phyloP scores from a whole-genome alignment of 2,888 invertebrate genomes.

The Amiota communis region DNA sequence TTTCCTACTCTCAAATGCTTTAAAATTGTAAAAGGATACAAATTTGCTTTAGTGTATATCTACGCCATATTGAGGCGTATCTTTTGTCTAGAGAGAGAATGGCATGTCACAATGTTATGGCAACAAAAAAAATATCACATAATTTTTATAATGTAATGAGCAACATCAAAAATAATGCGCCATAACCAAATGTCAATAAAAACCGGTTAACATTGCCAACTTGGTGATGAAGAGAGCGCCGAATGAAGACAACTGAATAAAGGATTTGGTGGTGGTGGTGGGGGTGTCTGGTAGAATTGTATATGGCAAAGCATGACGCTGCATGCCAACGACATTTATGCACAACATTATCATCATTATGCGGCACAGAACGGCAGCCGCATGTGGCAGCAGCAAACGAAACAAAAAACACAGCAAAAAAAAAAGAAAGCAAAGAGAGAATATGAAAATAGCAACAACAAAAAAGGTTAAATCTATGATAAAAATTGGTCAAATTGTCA shows the following conservation, averaged over 20 bases:
- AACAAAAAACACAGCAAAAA: not conserved
- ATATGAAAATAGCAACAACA: not conserved
- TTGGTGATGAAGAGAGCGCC: not conserved
- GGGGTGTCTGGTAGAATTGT: too few relatives aligned
- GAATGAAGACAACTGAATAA: not conserved
- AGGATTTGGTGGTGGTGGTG: not conserved
- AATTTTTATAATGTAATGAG: conserved; percentile 27
- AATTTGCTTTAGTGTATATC: not conserved
- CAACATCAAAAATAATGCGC: conserved; percentile 61
- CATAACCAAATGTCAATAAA: conserved; percentile 66
- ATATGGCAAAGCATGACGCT: not conserved
- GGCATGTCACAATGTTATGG: not conserved
- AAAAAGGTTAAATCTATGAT: conserved; percentile 37
- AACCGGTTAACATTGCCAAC: conserved; percentile 53
- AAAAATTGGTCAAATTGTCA: conserved; percentile 29
- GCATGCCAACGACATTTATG: conserved; percentile 31
- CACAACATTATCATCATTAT: conserved; percentile 34
- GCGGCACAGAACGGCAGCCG: conserved; percentile 9
- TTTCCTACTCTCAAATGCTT: not conserved
- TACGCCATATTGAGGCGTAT: not conserved
- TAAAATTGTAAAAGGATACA: not conserved
- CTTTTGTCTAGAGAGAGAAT: not conserved
- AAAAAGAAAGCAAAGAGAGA: conserved; percentile 7
- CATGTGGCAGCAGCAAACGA: not conserved
- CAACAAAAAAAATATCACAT: conserved; percentile 5